Base-by-base conservation (phyloP, 2,888 invertebrate species). In the Formica aserva region DNA sequence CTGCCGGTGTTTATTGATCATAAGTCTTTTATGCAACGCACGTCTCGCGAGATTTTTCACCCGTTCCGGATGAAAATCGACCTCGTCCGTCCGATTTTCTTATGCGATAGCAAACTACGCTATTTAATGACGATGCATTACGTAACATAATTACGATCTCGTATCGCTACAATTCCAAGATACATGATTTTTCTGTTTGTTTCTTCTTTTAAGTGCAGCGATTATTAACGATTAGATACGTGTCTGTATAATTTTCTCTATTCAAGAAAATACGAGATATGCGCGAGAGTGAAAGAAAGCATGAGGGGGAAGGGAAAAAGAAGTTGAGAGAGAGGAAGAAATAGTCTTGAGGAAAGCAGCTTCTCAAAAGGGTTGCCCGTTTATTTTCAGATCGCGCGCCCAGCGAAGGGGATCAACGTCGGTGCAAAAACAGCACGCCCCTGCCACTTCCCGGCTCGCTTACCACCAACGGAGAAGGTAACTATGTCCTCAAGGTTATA, bases 381-480 rank as follows among this genome's bases (percentile, higher is more conserved):
- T 91, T 91, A 92, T 88, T 96, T 96, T 86, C 95, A 96, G 96
- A 96, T 95, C 96, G 96, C 91, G 96, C 96, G 89, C 96, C 96
- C 93, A 97, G 97, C 95, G 97, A 97, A 96, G 96, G 96, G 94
- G 94, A 94, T 92, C 94, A 95, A 89, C 93, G 94, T 85, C 93
- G 95, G 87, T 97, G 96, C 92, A 95, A 96, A 95, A 95, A 96
- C 94, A 95, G 95, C 55, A 95, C 96, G 90, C 96, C 96, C 94
- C 96, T 97, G 95, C 96, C 96, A 94, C 96, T 95, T 91, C 96
- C 96, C 90, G 97, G 97, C 92, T 98, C 98, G 89, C 96, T 97
- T 92, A 97, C 97, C 94, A 98, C 98, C 94, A 97, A 97, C 95
- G 97, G 97, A 93, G 97, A 97, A 96, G 98, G 98, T 98, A 96